These are phyloP conservation scores for Bombus vancouverensis DNA, from an alignment of 1,140 invertebrate genomes.

Conservation along the genomic window DNA sequence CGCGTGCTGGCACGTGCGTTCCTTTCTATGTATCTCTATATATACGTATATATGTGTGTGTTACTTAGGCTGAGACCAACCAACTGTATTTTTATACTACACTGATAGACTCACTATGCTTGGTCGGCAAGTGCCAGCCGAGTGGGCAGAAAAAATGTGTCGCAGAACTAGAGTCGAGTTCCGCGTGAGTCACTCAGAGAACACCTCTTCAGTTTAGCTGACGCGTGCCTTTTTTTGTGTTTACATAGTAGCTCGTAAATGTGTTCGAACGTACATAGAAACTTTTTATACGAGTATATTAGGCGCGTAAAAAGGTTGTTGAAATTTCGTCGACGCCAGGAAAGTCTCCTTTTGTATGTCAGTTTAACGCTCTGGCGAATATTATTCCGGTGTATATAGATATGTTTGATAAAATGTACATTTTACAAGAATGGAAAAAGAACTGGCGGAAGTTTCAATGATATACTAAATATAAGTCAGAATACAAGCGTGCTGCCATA, in stretches of 20 bases:
- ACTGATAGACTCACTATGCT: constrained; percentile 72
- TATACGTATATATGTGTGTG: too few relatives aligned
- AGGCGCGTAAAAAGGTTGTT: too few relatives aligned
- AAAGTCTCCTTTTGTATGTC: too few relatives aligned
- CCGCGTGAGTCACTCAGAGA: too few relatives aligned
- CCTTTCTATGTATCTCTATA: neutral
- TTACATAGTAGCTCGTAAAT: neutral
- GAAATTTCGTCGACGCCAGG: too few relatives aligned
- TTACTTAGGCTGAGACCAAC: constrained; percentile 29
- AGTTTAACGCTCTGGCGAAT: too few relatives aligned
- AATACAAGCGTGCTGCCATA: neutral
- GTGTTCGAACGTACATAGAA: neutral
- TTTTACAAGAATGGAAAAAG: neutral
- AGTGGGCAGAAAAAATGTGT: neutral
- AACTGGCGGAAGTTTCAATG: neutral
- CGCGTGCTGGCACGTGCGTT: neutral
- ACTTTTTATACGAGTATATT: neutral
- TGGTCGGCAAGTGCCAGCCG: constrained; percentile 60
- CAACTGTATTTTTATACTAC: constrained; percentile 70
- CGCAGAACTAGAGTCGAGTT: neutral
- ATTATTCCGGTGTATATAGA: too few relatives aligned
- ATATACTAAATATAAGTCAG: neutral
- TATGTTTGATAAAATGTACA: too few relatives aligned
- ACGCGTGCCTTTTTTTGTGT: too few relatives aligned
- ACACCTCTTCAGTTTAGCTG: neutral